Conservation (phyloP, 2,113 vertebrate genomes). For the Muntiacus reevesi region DNA sequence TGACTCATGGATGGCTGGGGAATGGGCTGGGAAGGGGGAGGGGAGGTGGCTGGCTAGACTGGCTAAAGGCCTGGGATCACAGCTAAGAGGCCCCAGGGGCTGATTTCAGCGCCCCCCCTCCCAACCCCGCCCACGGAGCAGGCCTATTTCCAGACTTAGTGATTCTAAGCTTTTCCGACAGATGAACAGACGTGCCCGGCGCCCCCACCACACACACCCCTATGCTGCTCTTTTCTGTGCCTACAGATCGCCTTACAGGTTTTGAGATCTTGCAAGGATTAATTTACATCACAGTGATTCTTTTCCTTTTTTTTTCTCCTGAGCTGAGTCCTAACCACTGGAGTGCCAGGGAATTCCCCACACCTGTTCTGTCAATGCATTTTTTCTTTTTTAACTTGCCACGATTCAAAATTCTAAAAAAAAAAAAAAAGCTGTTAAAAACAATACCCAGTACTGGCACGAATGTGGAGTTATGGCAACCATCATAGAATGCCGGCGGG, state of each 20-base stretch:
- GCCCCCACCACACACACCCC: neutral
- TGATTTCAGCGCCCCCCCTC: neutral
- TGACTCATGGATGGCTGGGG: conserved; percentile 13
- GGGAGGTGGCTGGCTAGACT: neutral
- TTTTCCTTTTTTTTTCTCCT: neutral
- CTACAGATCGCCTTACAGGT: neutral
- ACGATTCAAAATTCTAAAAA: neutral
- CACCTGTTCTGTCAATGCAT: neutral
- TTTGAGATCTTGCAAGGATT: neutral
- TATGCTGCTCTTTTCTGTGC: too few species aligned
- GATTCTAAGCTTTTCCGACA: neutral
- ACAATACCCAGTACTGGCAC: neutral
- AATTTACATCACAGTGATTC: neutral
- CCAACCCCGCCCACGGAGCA: neutral
- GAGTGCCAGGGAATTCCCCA: neutral
- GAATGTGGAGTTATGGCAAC: neutral
- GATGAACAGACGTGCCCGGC: fast-evolving
- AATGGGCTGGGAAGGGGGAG: neutral
- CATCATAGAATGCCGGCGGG: neutral
- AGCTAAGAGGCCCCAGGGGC: too few species aligned
- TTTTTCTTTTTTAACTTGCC: neutral
- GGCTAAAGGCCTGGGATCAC: neutral
- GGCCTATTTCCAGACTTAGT: neutral
- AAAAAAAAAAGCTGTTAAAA: neutral
- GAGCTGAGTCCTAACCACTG: neutral